phyloP scores from a whole-genome alignment of 2,888 invertebrate species.

The Polietes domitor region DNA sequence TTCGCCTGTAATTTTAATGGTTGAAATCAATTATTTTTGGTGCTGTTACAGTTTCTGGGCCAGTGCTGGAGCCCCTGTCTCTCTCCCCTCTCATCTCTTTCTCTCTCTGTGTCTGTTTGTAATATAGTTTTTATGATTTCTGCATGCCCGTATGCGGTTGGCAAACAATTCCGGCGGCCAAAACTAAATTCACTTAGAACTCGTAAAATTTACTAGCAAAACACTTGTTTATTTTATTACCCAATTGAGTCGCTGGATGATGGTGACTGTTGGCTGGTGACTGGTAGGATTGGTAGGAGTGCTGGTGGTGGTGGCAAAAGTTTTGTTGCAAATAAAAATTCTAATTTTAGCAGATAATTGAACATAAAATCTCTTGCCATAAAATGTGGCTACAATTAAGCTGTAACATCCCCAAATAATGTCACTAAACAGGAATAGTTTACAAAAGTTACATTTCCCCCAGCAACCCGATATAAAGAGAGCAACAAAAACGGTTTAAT shows the following conservation, averaged over 20 bases:
- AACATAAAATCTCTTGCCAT: conserved; percentile 35
- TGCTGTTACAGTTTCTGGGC: not conserved
- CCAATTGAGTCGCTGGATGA: not conserved
- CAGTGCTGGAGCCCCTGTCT: too few relatives aligned
- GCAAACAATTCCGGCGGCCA: not conserved
- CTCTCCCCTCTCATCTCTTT: too few relatives aligned
- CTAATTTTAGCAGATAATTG: conserved; percentile 50
- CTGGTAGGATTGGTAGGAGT: not conserved
- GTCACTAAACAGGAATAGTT: conserved; percentile 33
- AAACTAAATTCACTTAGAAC: conserved; percentile 27
- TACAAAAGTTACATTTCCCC: conserved; percentile 16
- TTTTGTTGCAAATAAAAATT: conserved; percentile 25
- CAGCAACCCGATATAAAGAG: not conserved
- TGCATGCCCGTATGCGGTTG: not conserved
- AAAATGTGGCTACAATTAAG: conserved; percentile 52
- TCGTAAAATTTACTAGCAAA: conserved; percentile 1
- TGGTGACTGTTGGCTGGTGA: too few relatives aligned
- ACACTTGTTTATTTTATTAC: conserved; percentile 33
- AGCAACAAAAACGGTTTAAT: conserved; percentile 9
- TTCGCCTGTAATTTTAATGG: not conserved
- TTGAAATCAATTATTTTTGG: conserved; percentile 6
- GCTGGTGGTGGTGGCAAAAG: not conserved
- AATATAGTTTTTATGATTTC: conserved; percentile 5
- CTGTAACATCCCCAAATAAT: conserved; percentile 48
- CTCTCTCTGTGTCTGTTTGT: too few relatives aligned